A percentile compares a stretch with the other conserved stretches of the same genome.
Conservation (phyloP, 1,140 invertebrate genomes). For the Pogonus chalceus region DNA sequence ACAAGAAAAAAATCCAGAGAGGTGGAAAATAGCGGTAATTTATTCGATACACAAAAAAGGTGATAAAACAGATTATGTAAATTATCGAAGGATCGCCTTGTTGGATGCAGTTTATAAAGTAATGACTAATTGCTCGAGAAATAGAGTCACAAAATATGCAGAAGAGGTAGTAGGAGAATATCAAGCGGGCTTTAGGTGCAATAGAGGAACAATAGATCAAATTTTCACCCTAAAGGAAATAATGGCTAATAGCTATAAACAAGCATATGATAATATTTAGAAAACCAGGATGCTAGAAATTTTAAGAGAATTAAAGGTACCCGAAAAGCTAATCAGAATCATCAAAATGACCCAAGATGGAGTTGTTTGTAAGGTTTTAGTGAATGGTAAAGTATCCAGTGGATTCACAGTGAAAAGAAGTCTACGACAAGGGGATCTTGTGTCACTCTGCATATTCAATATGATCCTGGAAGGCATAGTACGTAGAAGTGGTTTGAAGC, state of each 20-base stretch:
- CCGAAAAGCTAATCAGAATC: conserved; percentile 10
- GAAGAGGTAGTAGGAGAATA: conserved; percentile 16
- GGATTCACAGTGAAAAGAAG: conserved; percentile 11
- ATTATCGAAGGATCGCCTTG: conserved; percentile 18
- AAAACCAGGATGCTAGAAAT: not conserved
- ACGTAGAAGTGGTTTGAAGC: no score
- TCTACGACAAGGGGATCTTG: conserved; percentile 15
- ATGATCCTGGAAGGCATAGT: conserved; percentile 12
- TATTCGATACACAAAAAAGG: conserved; percentile 17
- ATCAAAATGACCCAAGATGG: conserved; percentile 11
- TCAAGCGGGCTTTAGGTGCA: conserved; percentile 16
- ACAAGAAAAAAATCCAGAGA: conserved; percentile 14
- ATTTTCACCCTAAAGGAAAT: conserved; percentile 17
- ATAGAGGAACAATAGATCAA: conserved; percentile 17
- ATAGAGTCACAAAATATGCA: not conserved
- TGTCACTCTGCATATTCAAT: conserved; percentile 16
- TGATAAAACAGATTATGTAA: conserved; percentile 13
- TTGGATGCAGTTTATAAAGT: conserved; percentile 14
- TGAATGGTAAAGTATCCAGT: not conserved
- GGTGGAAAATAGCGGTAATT: conserved; percentile 3
- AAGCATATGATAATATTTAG: conserved; percentile 17
- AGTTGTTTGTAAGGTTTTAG: not conserved
- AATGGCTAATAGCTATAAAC: conserved; percentile 17
- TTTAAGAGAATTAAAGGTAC: conserved; percentile 4
- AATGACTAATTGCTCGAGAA: conserved; percentile 4